Conservation (phyloP, 1,140 invertebrate genomes). For the Cyclargus thomasi region DNA sequence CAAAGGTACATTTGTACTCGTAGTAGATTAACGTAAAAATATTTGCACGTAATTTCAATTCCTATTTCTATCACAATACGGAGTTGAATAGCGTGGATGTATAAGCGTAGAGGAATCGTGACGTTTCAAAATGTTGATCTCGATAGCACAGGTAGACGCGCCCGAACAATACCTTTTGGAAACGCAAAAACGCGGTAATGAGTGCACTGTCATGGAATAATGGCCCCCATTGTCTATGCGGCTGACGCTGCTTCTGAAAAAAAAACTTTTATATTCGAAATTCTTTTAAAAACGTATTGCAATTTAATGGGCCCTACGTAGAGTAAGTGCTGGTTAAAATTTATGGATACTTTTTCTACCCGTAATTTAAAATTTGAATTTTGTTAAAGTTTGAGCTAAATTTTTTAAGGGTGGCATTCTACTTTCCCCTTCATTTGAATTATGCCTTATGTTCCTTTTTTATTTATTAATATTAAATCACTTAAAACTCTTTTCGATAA, state of each 20-base stretch:
- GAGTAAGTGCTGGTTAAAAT: background rate
- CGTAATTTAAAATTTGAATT: background rate
- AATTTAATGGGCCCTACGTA: conserved; percentile 16
- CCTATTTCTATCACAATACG: conserved; percentile 9
- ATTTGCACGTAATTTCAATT: conserved; percentile 4
- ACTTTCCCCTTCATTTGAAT: background rate
- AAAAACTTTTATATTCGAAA: conserved; percentile 37
- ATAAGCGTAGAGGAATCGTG: conserved; percentile 19
- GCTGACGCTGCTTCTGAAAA: conserved; percentile 43
- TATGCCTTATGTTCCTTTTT: background rate
- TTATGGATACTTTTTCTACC: background rate
- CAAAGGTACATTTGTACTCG: conserved; percentile 11
- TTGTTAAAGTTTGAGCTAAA: background rate
- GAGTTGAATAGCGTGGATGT: conserved; percentile 23
- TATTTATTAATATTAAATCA: background rate
- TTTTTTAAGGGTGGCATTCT: background rate
- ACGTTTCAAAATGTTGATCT: conserved; percentile 31
- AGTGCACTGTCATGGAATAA: conserved; percentile 58
- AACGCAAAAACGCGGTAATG: conserved; percentile 67
- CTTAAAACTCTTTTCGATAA: background rate
- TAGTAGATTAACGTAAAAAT: conserved; percentile 7
- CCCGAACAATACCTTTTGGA: conserved; percentile 49
- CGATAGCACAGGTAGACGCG: conserved; percentile 63
- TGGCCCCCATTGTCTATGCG: conserved; percentile 65
- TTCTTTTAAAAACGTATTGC: conserved; percentile 7